Conservation (phyloP, 2,888 invertebrate genomes). For the Nomada hirtipes region DNA sequence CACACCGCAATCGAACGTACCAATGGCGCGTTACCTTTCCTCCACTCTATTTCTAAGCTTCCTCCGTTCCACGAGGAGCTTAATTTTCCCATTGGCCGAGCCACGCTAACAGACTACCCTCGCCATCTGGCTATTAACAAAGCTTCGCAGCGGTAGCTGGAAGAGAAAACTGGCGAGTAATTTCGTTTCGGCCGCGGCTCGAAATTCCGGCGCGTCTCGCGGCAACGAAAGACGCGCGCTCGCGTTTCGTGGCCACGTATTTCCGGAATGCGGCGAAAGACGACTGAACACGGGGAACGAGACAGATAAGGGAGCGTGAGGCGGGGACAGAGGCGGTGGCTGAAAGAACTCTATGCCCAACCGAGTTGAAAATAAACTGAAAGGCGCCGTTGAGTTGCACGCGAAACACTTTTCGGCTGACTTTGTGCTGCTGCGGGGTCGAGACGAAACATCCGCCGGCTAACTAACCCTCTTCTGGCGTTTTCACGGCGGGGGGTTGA, state of each 20-base stretch:
- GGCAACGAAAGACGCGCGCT: background rate
- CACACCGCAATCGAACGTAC: too few relatives aligned
- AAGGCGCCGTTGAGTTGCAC: constrained; percentile 9
- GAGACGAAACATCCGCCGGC: background rate
- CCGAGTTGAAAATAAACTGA: constrained; percentile 27
- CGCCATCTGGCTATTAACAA: background rate
- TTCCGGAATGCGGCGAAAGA: constrained; percentile 24
- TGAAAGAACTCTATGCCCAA: background rate
- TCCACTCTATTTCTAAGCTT: too few relatives aligned
- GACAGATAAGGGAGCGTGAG: constrained; percentile 3
- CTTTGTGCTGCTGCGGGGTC: constrained; percentile 2
- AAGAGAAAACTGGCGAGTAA: constrained; percentile 12
- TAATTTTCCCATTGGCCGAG: too few relatives aligned
- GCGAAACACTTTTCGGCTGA: constrained; percentile 25
- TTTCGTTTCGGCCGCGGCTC: constrained; percentile 12
- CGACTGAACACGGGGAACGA: constrained; percentile 4
- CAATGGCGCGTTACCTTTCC: too few relatives aligned
- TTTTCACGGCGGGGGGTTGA: background rate
- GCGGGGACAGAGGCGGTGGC: background rate
- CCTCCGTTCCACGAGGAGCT: too few relatives aligned
- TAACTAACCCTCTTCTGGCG: constrained; percentile 1
- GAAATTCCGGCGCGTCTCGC: constrained; percentile 21
- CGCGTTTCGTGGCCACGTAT: constrained; percentile 12
- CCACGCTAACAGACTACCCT: too few relatives aligned
- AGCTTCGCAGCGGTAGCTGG: background rate